Conservation (phyloP, 2,113 vertebrate genomes). For the Entelurus aequoreus region DNA sequence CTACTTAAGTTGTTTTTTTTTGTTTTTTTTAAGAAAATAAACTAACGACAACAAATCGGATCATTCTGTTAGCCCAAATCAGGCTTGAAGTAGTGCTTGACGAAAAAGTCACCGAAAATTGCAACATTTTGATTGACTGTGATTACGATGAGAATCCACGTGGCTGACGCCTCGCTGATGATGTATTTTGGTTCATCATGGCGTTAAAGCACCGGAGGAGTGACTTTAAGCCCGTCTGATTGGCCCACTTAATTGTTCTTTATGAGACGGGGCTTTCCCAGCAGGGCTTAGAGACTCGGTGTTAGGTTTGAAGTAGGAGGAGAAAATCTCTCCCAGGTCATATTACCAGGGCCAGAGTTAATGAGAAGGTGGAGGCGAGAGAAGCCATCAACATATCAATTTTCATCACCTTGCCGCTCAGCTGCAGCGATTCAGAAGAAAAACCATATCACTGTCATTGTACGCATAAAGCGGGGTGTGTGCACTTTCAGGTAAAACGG, state of each 20-base stretch:
- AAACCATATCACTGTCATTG: too few species aligned
- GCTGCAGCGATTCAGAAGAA: slow-evolving; percentile 6
- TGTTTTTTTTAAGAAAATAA: slow-evolving; percentile 12
- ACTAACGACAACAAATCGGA: slow-evolving; percentile 30
- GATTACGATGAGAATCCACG: slow-evolving; percentile 67
- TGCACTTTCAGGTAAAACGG: not conserved
- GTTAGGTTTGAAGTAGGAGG: slow-evolving; percentile 67
- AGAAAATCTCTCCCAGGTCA: slow-evolving; percentile 69
- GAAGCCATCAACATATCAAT: slow-evolving; percentile 69
- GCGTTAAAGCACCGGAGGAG: slow-evolving; percentile 67
- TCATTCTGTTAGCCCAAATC: slow-evolving; percentile 54
- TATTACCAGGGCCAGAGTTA: slow-evolving; percentile 69
- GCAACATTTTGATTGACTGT: slow-evolving; percentile 63
- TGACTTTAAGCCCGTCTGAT: slow-evolving; percentile 76
- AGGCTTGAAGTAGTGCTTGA: slow-evolving; percentile 58
- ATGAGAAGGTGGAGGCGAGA: slow-evolving; percentile 74
- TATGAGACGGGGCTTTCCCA: slow-evolving; percentile 65
- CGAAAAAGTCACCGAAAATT: slow-evolving; percentile 68
- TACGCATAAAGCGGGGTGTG: not conserved
- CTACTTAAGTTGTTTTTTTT: slow-evolving; percentile 5
- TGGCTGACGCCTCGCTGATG: slow-evolving; percentile 68
- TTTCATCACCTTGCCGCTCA: slow-evolving; percentile 57
- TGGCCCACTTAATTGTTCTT: slow-evolving; percentile 78
- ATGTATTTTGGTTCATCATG: slow-evolving; percentile 78
- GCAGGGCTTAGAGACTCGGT: slow-evolving; percentile 60